Percentiles rank a stretch among this genome's conserved stretches.
These are phyloP conservation scores for Fulica atra DNA, from an alignment of 2,113 vertebrate genomes.

Conservation along the genomic window DNA sequence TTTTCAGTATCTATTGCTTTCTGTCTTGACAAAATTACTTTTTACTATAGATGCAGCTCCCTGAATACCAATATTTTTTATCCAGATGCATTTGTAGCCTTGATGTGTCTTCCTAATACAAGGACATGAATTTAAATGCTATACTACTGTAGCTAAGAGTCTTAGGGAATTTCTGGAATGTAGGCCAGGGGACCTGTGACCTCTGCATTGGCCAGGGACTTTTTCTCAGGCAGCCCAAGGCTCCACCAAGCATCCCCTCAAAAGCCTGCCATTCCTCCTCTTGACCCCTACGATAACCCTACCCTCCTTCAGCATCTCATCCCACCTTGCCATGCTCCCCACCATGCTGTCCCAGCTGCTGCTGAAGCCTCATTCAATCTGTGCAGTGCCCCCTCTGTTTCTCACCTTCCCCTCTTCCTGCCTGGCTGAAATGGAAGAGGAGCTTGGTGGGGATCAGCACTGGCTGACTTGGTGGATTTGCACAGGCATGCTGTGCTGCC, in stretches of 20 bases:
- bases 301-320: neutral
- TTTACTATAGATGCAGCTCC: neutral
- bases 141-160: neutral
- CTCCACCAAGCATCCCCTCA: neutral
- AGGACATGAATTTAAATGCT: neutral
- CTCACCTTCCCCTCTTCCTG: neutral
- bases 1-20: neutral
- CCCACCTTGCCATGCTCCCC: rapidly evolving
- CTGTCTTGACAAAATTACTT: neutral
- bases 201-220: neutral
- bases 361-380: neutral
- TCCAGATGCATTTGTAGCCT: neutral
- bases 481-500: neutral
- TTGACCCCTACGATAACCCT: neutral
- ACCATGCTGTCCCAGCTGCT: neutral
- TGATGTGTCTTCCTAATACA: neutral
- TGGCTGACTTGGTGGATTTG: neutral
- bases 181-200: neutral
- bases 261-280: neutral
- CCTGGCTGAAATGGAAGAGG: neutral
- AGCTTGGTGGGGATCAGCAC: rapidly evolving
- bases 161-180: neutral
- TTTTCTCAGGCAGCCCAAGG: neutral
- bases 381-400: neutral
- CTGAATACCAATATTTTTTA: neutral